A percentile compares a stretch with the other conserved stretches of the same genome.
Conservation (phyloP, 2,113 vertebrate genomes). For the Corythornis madagascariensis region DNA sequence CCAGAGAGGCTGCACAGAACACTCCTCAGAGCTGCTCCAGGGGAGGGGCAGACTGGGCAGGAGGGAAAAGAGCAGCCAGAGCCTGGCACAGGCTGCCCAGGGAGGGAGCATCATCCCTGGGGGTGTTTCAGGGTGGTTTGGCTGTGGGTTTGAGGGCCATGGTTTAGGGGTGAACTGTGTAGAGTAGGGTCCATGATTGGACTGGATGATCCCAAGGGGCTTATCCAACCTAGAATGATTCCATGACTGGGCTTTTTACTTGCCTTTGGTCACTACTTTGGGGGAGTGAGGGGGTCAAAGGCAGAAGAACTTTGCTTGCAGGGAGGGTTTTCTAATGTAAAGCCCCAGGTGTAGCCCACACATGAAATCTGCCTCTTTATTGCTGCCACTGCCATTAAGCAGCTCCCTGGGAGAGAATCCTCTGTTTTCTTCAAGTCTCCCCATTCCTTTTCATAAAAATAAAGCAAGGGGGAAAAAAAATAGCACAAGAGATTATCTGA, state of each 20-base stretch:
- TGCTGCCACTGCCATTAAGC: neutral
- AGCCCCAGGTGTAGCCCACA: neutral
- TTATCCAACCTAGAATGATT: too few species aligned
- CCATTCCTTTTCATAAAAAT: neutral
- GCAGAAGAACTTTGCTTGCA: neutral
- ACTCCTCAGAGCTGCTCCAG: neutral
- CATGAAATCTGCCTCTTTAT: neutral
- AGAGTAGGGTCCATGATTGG: too few species aligned
- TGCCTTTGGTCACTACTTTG: neutral
- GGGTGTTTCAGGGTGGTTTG: too few species aligned
- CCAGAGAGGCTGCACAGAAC: neutral
- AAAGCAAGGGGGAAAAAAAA: neutral
- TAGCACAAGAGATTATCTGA: conserved; percentile 11
- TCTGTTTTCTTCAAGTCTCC: neutral
- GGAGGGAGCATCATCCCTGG: too few species aligned
- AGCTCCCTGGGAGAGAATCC: neutral
- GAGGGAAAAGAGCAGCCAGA: too few species aligned
- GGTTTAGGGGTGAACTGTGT: too few species aligned
- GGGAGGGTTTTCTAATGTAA: neutral
- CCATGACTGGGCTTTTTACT: neutral
- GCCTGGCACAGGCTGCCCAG: too few species aligned
- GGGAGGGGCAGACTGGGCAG: too few species aligned
- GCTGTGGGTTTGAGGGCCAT: too few species aligned
- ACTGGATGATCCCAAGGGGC: too few species aligned
- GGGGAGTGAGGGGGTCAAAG: neutral